These are phyloP conservation scores for Lophotriccus pileatus DNA, from an alignment of 2,797 vertebrate genomes.

Conservation along the genomic window DNA sequence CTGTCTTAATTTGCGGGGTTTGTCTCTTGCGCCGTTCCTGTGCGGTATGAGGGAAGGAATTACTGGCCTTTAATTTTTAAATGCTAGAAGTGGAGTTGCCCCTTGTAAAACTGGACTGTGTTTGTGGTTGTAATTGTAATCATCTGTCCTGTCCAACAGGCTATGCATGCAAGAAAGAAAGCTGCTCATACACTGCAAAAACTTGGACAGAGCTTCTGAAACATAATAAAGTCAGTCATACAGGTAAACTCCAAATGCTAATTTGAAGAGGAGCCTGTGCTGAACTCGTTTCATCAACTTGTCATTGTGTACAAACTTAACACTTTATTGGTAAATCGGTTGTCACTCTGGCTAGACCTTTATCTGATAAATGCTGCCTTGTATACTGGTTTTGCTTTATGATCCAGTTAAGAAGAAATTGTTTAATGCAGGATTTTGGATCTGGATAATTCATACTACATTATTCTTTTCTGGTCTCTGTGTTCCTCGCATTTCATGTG, in stretches of 20 bases:
- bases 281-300: neutral
- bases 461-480: neutral
- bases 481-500: neutral
- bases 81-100: neutral
- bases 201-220: slow-evolving; percentile 89
- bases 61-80: neutral
- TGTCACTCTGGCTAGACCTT: neutral
- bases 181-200: slow-evolving; percentile 83
- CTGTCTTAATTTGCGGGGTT: fast-evolving
- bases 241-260: slow-evolving; percentile 71
- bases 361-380: neutral
- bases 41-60: neutral
- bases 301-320: neutral
- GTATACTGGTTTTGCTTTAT: neutral
- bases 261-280: neutral
- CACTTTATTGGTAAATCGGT: neutral
- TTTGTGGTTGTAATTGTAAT: neutral
- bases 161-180: slow-evolving; percentile 83
- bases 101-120: neutral
- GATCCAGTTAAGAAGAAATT: neutral
- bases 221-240: slow-evolving; percentile 81
- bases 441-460: neutral
- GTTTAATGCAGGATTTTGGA: neutral
- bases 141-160: slow-evolving; percentile 71
- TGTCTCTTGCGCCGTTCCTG: fast-evolving